Conservation (phyloP, 1,140 invertebrate species). For the Drosophila persimilis region DNA sequence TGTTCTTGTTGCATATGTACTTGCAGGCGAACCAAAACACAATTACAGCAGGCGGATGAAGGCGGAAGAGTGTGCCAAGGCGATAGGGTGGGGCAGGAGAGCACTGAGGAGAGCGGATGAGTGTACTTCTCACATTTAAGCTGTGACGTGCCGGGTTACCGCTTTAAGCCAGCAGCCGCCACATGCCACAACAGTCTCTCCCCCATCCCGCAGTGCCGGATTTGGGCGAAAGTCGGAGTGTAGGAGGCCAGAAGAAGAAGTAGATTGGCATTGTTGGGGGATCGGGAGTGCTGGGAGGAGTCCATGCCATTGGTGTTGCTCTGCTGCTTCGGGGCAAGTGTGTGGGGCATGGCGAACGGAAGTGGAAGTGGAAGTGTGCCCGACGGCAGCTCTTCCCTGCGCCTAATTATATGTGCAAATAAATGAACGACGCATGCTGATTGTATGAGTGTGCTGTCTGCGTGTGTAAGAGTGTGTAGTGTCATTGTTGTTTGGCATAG, state of each 20-base stretch:
- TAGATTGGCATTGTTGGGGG: slow-evolving; percentile 32
- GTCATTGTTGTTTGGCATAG: slow-evolving; percentile 44
- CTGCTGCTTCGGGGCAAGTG: too few relatives aligned
- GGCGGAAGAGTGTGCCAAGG: not conserved
- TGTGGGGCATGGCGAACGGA: slow-evolving; percentile 36
- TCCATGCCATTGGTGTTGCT: too few relatives aligned
- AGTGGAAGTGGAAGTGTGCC: slow-evolving; percentile 66
- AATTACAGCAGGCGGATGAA: not conserved
- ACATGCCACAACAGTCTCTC: slow-evolving; percentile 17
- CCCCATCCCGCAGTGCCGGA: too few relatives aligned
- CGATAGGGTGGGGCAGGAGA: not conserved
- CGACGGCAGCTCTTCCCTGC: slow-evolving; percentile 62
- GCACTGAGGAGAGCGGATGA: not conserved
- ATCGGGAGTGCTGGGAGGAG: not conserved
- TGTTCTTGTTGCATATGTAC: slow-evolving; percentile 43
- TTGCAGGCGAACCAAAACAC: slow-evolving; percentile 48
- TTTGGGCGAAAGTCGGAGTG: slow-evolving; percentile 4
- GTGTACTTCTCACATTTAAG: slow-evolving; percentile 30
- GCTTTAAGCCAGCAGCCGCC: slow-evolving; percentile 39
- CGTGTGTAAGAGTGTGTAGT: slow-evolving; percentile 27
- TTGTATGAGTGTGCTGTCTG: slow-evolving; percentile 50
- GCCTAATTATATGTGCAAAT: slow-evolving; percentile 82
- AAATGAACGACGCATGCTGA: slow-evolving; percentile 72
- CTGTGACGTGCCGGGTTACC: slow-evolving; percentile 31
- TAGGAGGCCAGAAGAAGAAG: slow-evolving; percentile 20